Percentiles rank a stretch among this genome's conserved stretches.
Evolutionary conservation across 2,797 vertebrate genomes (phyloP).

Genomic region (Poeciliopsis gracilis): DNA sequence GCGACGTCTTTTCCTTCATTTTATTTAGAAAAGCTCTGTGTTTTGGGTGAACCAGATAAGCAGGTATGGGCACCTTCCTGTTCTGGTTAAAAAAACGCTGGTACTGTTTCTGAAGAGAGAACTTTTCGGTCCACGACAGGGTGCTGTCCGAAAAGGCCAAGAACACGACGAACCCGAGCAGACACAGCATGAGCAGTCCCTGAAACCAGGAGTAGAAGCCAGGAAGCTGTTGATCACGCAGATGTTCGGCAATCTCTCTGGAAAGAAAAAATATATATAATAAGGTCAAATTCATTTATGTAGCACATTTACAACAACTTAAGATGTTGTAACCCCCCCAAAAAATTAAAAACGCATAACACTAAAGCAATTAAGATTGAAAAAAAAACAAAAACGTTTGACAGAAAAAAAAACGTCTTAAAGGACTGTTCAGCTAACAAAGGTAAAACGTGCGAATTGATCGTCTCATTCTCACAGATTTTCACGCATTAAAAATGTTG

Average conservation of each 20-base stretch:
- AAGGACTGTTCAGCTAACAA: no score
- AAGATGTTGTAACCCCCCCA: no score
- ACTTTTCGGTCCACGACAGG: not conserved
- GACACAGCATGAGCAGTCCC: slow-evolving; percentile 27
- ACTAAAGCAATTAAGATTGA: no score
- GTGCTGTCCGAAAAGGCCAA: not conserved
- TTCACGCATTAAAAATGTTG: no score
- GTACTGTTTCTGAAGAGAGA: not conserved
- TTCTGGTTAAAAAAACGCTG: not conserved
- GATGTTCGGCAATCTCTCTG: not conserved
- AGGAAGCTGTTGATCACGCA: not conserved
- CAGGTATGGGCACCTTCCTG: fast-evolving
- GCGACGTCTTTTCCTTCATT: not conserved
- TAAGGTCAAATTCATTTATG: no score
- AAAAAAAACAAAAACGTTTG: no score
- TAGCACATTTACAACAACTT: no score
- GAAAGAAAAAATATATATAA: not conserved
- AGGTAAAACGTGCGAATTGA: no score
- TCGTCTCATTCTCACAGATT: no score
- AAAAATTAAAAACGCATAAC: no score
- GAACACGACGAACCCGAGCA: not conserved
- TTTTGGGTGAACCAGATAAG: slow-evolving; percentile 2
- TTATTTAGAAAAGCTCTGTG: not conserved
- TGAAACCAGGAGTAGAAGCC: slow-evolving; percentile 13
- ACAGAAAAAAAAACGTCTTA: no score